Percentiles rank a stretch among this genome's conserved stretches.
Evolutionary conservation across 2,888 invertebrate species (phyloP).

Genomic region (Lasioglossum villosulum): DNA sequence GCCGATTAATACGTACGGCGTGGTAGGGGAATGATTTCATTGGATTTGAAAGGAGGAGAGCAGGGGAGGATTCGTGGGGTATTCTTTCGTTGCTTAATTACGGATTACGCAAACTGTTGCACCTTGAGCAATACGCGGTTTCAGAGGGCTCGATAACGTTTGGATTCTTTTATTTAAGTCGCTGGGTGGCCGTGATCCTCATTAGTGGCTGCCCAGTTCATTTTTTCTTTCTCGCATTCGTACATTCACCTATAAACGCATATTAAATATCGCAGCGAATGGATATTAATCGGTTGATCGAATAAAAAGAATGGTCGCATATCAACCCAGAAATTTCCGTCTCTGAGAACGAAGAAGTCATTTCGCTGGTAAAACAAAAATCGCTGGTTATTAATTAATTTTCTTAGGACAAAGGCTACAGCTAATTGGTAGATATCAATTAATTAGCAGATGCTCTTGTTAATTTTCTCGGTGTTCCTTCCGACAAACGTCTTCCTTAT

Average conservation of each 20-base stretch:
- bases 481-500: conserved; percentile 35
- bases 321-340: background rate
- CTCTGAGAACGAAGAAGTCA: background rate
- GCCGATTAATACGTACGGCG: conserved; percentile 80
- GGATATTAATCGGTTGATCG: background rate
- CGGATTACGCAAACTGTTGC: conserved; percentile 19
- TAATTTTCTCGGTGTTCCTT: conserved; percentile 10
- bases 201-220: background rate
- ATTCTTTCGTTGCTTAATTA: conserved; percentile 39
- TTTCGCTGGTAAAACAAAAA: background rate
- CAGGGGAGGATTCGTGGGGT: conserved; percentile 33
- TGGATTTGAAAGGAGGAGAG: conserved; percentile 60
- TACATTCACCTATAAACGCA: too few species aligned
- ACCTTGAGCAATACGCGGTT: background rate
- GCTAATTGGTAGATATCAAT: conserved; percentile 30
- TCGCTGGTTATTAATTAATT: background rate
- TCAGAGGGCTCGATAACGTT: background rate
- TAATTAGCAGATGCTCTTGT: conserved; percentile 46
- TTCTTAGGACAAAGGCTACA: background rate
- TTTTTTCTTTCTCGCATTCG: background rate
- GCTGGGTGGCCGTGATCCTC: background rate
- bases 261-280: background rate
- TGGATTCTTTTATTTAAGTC: background rate
- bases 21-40: conserved; percentile 74
- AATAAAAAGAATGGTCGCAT: background rate